Percentiles rank a stretch among this genome's conserved stretches.
These are phyloP conservation scores for Rhinogobio ventralis DNA, from an alignment of 2,797 vertebrate species.

Conservation along the genomic window DNA sequence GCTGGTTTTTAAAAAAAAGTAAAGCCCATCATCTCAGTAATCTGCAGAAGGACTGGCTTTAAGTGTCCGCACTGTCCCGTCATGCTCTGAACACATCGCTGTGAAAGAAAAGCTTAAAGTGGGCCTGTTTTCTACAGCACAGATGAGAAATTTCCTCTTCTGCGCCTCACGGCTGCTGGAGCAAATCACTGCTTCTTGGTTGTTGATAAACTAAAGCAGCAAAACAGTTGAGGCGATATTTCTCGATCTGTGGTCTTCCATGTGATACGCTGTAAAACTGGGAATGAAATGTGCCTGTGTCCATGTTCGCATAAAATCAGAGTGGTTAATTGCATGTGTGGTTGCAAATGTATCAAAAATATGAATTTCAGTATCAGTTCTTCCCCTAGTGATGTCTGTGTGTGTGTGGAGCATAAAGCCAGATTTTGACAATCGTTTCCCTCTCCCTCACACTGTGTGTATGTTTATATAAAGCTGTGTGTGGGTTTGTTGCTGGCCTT, in stretches of 20 bases:
- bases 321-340: slow-evolving; percentile 21
- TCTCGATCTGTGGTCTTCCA: slow-evolving; percentile 33
- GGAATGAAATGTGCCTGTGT: slow-evolving; percentile 29
- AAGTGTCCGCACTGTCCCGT: background rate
- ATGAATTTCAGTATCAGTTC: slow-evolving; percentile 40
- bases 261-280: slow-evolving; percentile 8
- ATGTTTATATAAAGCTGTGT: slow-evolving; percentile 44
- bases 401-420: slow-evolving; percentile 35
- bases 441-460: slow-evolving; percentile 54
- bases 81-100: background rate
- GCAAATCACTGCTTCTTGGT: slow-evolving; percentile 14
- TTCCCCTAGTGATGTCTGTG: slow-evolving; percentile 21
- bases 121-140: background rate
- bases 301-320: slow-evolving; percentile 19
- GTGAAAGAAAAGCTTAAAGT: slow-evolving; percentile 7
- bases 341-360: slow-evolving; percentile 49
- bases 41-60: slow-evolving; percentile 9
- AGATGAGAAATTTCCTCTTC: slow-evolving; percentile 7
- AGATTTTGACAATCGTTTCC: slow-evolving; percentile 30
- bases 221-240: slow-evolving; percentile 17
- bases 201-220: slow-evolving; percentile 40
- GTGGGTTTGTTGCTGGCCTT: slow-evolving; percentile 58
- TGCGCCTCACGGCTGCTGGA: background rate
- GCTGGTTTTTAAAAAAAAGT: no score
- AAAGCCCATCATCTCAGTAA: slow-evolving; percentile 4